A percentile compares a stretch with the other conserved stretches of the same genome.
Conservation (phyloP, 2,888 invertebrate genomes). For the Leptarthrus brevirostris region DNA sequence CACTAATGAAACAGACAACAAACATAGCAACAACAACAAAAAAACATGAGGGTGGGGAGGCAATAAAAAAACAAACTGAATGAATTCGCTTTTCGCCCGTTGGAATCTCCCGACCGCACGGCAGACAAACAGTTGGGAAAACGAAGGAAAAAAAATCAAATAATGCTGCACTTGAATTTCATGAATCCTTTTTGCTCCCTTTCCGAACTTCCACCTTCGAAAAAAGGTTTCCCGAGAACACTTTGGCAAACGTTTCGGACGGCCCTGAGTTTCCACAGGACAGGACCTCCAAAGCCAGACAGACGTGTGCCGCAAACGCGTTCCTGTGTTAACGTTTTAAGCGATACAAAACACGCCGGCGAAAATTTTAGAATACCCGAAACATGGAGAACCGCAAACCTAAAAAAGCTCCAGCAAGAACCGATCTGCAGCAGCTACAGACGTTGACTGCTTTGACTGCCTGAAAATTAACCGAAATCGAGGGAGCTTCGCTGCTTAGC, state of each 20-base stretch:
- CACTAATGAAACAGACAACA: conserved; percentile 43
- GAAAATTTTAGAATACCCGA: conserved; percentile 1
- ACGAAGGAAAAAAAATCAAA: conserved; percentile 45
- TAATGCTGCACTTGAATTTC: conserved; percentile 48
- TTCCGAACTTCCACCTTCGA: conserved; percentile 5
- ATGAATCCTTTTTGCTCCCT: conserved; percentile 39
- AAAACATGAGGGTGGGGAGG: background rate
- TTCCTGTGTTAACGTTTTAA: conserved; percentile 11
- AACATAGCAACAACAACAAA: conserved; percentile 36
- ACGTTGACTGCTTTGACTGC: too few species aligned
- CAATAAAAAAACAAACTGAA: conserved; percentile 13
- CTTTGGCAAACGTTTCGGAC: conserved; percentile 15
- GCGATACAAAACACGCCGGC: conserved; percentile 20
- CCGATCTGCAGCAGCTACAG: conserved; percentile 40
- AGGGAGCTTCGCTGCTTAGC: background rate
- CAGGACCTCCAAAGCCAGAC: background rate
- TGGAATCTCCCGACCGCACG: conserved; percentile 22
- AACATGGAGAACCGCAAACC: background rate
- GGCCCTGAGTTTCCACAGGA: too few species aligned
- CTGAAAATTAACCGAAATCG: too few species aligned
- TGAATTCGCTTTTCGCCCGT: conserved; percentile 1
- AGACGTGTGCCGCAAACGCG: conserved; percentile 35
- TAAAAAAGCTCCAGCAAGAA: background rate
- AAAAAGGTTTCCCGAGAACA: conserved; percentile 7
- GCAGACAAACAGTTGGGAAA: conserved; percentile 31